Percentiles rank a stretch among this genome's conserved stretches.
Conservation (phyloP, 1,140 invertebrate genomes). For the Euura lappo region DNA sequence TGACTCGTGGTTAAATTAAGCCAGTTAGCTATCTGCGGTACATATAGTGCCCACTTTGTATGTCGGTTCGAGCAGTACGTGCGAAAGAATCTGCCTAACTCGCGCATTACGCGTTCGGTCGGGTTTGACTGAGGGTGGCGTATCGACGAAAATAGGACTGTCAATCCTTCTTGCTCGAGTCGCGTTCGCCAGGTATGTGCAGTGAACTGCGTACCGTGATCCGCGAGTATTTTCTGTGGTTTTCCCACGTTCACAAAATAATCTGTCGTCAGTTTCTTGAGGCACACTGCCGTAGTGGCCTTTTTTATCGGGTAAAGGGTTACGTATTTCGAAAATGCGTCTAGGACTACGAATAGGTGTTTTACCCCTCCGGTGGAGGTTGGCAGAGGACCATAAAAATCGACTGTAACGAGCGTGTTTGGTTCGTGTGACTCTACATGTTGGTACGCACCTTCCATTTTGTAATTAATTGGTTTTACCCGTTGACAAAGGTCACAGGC, state of each 20-base stretch:
- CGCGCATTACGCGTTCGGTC: too few relatives aligned
- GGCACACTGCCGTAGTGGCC: background rate
- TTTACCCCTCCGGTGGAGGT: constrained; percentile 22
- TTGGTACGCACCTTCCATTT: constrained; percentile 10
- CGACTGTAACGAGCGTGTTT: constrained; percentile 37
- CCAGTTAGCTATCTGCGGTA: too few relatives aligned
- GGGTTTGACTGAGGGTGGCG: constrained; percentile 49
- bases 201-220: constrained; percentile 50
- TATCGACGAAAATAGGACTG: constrained; percentile 26
- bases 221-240: constrained; percentile 41
- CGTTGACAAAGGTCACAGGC: constrained; percentile 30
- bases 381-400: constrained; percentile 40
- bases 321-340: constrained; percentile 33
- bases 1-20: too few relatives aligned
- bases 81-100: too few relatives aligned
- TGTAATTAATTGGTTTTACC: constrained; percentile 14
- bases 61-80: too few relatives aligned
- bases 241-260: constrained; percentile 27
- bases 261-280: constrained; percentile 10
- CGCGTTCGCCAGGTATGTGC: constrained; percentile 14
- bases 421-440: constrained; percentile 20
- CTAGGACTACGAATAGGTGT: constrained; percentile 42
- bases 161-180: background rate
- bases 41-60: too few relatives aligned
- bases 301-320: constrained; percentile 19